These are phyloP conservation scores for Parotocinclus haroldoi DNA, from an alignment of 2,797 vertebrate genomes.

Conservation along the genomic window DNA sequence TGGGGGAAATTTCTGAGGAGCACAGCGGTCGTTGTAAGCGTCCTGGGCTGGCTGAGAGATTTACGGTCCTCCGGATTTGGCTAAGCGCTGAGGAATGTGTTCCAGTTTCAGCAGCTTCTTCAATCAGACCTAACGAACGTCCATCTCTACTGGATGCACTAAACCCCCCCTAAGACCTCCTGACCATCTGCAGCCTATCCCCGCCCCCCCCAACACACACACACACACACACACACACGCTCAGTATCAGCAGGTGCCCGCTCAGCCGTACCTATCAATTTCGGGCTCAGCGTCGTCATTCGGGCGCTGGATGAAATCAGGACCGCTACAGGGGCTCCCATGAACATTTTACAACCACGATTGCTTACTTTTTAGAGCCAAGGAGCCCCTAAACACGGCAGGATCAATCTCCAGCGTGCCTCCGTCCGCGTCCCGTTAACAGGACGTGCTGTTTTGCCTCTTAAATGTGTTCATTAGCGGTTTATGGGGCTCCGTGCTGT, in stretches of 20 bases:
- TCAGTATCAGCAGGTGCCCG: slow-evolving; percentile 49
- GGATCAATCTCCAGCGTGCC: slow-evolving; percentile 30
- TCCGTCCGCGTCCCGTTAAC: slow-evolving; percentile 12
- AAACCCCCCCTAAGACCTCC: not conserved
- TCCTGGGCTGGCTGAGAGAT: slow-evolving; percentile 42
- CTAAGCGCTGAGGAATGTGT: slow-evolving; percentile 46
- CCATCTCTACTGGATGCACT: slow-evolving; percentile 17
- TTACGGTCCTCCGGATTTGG: slow-evolving; percentile 49
- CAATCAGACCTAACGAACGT: slow-evolving; percentile 48
- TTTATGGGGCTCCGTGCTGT: slow-evolving; percentile 10
- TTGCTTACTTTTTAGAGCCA: slow-evolving; percentile 45
- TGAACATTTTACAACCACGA: slow-evolving; percentile 53
- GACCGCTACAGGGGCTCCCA: slow-evolving; percentile 40
- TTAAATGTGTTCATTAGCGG: slow-evolving; percentile 25
- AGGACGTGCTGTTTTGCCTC: slow-evolving; percentile 10
- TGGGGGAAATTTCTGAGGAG: slow-evolving; percentile 28
- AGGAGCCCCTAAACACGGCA: slow-evolving; percentile 13
- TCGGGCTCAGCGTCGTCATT: slow-evolving; percentile 28
- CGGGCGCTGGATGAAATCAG: slow-evolving; percentile 43
- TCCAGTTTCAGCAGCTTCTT: slow-evolving; percentile 45
- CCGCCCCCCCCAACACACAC: not conserved
- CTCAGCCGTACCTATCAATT: slow-evolving; percentile 47
- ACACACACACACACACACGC: not conserved
- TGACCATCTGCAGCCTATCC: slow-evolving; percentile 1
- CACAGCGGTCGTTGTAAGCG: slow-evolving; percentile 16